Percentiles rank a stretch among this genome's conserved stretches.
Conservation (phyloP, 2,113 vertebrate genomes). For the Enhydra lutris region DNA sequence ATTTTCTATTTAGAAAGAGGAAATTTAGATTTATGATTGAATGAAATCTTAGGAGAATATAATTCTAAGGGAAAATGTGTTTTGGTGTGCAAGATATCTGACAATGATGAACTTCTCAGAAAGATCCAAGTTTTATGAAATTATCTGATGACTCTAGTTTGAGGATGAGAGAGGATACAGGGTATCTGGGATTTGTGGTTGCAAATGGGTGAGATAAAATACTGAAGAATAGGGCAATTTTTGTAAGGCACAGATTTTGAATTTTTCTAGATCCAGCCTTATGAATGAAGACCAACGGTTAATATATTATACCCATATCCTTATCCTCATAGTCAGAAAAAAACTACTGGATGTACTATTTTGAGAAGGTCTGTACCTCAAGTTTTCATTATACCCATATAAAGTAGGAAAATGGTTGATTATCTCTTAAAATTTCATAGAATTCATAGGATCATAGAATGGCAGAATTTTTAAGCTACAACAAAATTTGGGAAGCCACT, state of each 20-base stretch:
- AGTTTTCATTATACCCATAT: background rate
- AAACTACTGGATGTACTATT: background rate
- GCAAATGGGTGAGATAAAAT: background rate
- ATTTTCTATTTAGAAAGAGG: background rate
- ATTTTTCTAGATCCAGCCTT: background rate
- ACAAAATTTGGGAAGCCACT: background rate
- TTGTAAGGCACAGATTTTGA: background rate
- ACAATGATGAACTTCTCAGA: background rate
- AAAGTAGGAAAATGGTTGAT: background rate
- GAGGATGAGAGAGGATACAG: background rate
- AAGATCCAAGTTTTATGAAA: background rate
- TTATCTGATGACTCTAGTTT: background rate
- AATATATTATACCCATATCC: background rate
- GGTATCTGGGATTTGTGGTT: background rate
- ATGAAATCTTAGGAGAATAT: background rate
- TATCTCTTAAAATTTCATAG: background rate
- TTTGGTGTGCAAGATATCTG: background rate
- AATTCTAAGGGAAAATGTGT: background rate
- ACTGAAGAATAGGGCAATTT: background rate
- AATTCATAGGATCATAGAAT: background rate
- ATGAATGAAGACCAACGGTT: background rate
- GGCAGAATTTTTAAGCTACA: background rate
- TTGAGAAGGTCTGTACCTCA: background rate
- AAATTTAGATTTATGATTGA: background rate
- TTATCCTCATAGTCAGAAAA: background rate